Percentiles rank a stretch among this genome's conserved stretches.
Evolutionary conservation across 1,140 invertebrate species (phyloP).

Genomic region (Melipona quadrifasciata): DNA sequence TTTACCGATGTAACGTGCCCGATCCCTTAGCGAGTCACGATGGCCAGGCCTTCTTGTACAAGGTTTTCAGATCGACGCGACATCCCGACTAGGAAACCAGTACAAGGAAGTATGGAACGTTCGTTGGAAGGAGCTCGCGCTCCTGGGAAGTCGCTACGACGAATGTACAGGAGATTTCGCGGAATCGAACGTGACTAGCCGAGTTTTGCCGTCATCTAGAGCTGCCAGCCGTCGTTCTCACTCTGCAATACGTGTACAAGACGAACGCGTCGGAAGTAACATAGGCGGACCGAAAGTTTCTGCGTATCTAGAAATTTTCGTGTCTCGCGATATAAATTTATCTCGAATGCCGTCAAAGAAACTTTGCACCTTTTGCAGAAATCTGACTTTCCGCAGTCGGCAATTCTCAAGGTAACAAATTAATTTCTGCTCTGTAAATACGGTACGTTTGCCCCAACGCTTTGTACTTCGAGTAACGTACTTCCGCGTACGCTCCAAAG

Average conservation of each 20-base stretch:
- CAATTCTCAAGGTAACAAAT: neutral
- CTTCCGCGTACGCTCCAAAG: neutral
- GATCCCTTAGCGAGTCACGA: slow-evolving; percentile 71
- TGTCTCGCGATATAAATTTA: no score
- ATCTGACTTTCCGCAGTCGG: neutral
- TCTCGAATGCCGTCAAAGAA: no score
- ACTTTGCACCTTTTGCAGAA: no score
- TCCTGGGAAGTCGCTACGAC: slow-evolving; percentile 63
- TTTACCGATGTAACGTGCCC: slow-evolving; percentile 66
- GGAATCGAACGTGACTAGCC: slow-evolving; percentile 46
- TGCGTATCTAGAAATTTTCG: no score
- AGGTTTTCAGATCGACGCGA: slow-evolving; percentile 66
- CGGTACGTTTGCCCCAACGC: neutral
- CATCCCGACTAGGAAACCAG: slow-evolving; percentile 72
- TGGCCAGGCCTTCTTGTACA: slow-evolving; percentile 65
- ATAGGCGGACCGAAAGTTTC: no score
- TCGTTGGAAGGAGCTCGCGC: slow-evolving; percentile 57
- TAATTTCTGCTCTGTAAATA: neutral
- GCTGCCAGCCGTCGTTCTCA: neutral
- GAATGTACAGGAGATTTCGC: slow-evolving; percentile 48
- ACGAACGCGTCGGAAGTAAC: neutral
- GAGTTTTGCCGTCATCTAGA: slow-evolving; percentile 25
- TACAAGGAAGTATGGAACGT: slow-evolving; percentile 64
- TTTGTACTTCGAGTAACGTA: neutral
- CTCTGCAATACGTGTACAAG: neutral